Percentiles rank a stretch among this genome's conserved stretches.
Evolutionary conservation across 1,140 invertebrate species (phyloP).

Genomic region (Procambarus clarkii): DNA sequence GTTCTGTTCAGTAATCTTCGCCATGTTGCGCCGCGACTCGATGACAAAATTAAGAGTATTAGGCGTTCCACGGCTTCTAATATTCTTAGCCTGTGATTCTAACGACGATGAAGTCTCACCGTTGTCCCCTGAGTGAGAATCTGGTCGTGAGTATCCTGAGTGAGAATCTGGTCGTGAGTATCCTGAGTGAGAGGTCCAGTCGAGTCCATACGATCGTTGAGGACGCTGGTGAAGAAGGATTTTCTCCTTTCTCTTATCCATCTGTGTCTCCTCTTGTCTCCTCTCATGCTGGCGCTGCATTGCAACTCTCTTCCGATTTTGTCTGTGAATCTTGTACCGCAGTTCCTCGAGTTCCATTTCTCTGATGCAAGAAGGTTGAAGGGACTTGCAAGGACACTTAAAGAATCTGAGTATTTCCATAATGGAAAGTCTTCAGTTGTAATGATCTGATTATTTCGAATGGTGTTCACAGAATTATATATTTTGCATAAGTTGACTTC

Average conservation of each 20-base stretch:
- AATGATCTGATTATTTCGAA: too few species aligned
- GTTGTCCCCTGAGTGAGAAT: slow-evolving; percentile 12
- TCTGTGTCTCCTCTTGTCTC: not conserved
- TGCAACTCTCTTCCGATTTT: not conserved
- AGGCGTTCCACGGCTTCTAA: not conserved
- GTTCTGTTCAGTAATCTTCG: not conserved
- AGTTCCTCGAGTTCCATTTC: slow-evolving; percentile 25
- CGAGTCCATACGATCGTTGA: too few species aligned
- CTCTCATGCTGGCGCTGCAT: slow-evolving; percentile 13
- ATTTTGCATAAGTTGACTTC: too few species aligned
- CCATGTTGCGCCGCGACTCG: too few species aligned
- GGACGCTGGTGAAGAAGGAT: slow-evolving; percentile 4
- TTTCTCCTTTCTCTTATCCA: slow-evolving; percentile 15
- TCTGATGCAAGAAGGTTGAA: slow-evolving; percentile 14
- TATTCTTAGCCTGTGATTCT: not conserved
- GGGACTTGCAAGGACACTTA: slow-evolving; percentile 26
- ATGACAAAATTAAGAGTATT: not conserved
- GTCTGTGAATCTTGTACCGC: slow-evolving; percentile 31
- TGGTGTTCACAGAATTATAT: too few species aligned
- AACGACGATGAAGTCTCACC: not conserved
- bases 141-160: not conserved
- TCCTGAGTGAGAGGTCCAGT: not conserved
- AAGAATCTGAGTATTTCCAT: slow-evolving; percentile 17
- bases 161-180: not conserved
- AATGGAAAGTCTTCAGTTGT: not conserved